Conservation (phyloP, 2,797 vertebrate genomes). For the Rhinogobio ventralis region DNA sequence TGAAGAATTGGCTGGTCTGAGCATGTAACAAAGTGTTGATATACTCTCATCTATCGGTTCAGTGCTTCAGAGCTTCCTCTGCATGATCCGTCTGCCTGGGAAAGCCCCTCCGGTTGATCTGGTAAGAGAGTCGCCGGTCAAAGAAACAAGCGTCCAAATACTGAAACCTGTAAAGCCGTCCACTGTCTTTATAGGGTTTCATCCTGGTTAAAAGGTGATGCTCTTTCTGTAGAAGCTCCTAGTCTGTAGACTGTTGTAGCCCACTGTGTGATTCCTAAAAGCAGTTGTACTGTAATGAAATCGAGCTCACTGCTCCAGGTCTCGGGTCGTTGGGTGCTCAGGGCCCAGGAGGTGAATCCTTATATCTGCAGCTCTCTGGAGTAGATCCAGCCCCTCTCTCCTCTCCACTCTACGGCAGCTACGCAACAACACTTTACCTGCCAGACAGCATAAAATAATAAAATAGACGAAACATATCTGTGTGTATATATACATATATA, state of each 20-base stretch:
- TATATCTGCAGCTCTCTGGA: constrained; percentile 64
- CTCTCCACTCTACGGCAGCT: constrained; percentile 38
- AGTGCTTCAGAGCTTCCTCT: constrained; percentile 52
- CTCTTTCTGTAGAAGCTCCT: background rate
- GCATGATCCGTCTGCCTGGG: constrained; percentile 22
- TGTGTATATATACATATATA: too few species aligned
- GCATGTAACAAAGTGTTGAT: background rate
- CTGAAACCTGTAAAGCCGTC: constrained; percentile 36
- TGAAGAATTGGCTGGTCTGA: background rate
- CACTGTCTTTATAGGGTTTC: constrained; percentile 24
- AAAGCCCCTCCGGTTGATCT: constrained; percentile 60
- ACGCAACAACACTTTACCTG: constrained; percentile 66
- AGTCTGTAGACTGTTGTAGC: background rate
- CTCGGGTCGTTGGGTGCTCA: constrained; percentile 54
- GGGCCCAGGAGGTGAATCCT: constrained; percentile 57
- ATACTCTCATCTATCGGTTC: constrained; percentile 23
- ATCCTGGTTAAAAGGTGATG: background rate
- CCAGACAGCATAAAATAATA: background rate
- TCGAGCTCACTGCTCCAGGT: constrained; percentile 61
- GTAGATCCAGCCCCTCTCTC: constrained; percentile 58
- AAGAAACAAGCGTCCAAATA: constrained; percentile 29
- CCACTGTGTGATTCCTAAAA: background rate
- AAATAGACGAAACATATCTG: too few species aligned
- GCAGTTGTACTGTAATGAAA: background rate
- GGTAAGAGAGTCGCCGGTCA: constrained; percentile 25